phyloP scores from a whole-genome alignment of 2,888 invertebrate genomes.

The Caenorhabditis zanzibari region DNA sequence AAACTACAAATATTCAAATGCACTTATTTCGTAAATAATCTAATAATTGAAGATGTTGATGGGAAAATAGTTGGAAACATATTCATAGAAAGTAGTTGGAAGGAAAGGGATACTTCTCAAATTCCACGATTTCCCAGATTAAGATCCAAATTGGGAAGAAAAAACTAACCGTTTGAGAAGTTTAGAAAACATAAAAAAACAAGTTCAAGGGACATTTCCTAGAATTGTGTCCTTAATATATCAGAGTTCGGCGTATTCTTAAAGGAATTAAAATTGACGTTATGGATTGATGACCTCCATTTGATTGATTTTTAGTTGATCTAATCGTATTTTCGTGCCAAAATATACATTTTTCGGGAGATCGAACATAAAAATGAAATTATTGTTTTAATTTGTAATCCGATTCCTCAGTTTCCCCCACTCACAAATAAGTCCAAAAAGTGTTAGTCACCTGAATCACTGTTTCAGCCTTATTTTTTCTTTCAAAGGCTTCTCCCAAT shows the following conservation, averaged over 20 bases:
- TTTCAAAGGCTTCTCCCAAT: not conserved
- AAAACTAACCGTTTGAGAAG: not conserved
- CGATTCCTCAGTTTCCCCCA: not conserved
- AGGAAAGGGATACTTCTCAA: conserved; percentile 9
- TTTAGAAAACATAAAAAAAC: not conserved
- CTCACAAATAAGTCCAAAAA: not conserved
- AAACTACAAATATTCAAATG: conserved; percentile 26
- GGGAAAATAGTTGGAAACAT: not conserved
- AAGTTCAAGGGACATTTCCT: not conserved
- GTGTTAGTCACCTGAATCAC: conserved; percentile 7
- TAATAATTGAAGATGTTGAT: not conserved
- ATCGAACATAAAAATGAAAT: not conserved
- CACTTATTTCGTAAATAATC: conserved; percentile 34
- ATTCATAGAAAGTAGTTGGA: conserved; percentile 3
- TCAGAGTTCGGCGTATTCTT: not conserved
- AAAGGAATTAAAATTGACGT: conserved; percentile 8
- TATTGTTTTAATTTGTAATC: not conserved
- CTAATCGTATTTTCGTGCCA: too few species aligned
- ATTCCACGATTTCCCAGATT: conserved; percentile 36
- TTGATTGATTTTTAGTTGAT: too few species aligned
- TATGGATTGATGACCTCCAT: not conserved
- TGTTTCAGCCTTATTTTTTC: conserved; percentile 3
- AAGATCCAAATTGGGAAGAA: not conserved
- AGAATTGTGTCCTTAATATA: not conserved
- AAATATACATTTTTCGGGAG: too few species aligned